These are phyloP conservation scores for Indicator indicator DNA, from an alignment of 2,113 vertebrate species.

Conservation along the genomic window DNA sequence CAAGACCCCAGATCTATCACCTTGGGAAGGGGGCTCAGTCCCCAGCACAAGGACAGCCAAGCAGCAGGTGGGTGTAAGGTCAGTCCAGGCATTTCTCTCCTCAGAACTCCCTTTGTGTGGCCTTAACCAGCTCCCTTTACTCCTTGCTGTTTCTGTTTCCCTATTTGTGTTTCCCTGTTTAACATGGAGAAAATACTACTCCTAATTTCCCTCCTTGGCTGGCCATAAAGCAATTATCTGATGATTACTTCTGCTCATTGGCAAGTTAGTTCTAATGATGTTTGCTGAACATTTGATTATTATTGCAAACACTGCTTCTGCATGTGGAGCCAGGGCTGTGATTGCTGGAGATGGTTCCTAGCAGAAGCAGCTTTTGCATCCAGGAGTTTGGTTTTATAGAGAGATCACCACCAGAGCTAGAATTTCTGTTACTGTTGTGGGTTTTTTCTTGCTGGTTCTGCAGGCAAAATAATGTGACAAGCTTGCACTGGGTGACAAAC, in stretches of 20 bases:
- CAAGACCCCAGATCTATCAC: too few relatives aligned
- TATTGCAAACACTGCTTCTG: neutral
- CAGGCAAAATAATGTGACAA: neutral
- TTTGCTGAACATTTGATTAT: slow-evolving; percentile 28
- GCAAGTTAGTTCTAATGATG: slow-evolving; percentile 6
- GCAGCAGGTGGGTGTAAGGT: neutral
- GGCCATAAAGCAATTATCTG: neutral
- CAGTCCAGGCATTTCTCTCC: rapidly evolving
- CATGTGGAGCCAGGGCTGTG: neutral
- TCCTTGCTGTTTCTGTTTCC: neutral
- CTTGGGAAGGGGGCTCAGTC: rapidly evolving
- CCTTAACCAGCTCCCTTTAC: neutral
- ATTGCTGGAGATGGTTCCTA: neutral
- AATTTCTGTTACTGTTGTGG: neutral
- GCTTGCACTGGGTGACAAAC: neutral
- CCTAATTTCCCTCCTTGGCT: neutral
- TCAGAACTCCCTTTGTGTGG: neutral
- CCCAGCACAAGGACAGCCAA: neutral
- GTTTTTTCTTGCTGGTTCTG: neutral
- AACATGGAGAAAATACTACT: neutral
- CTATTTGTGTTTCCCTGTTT: neutral
- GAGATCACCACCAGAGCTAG: neutral
- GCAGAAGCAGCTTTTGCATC: neutral
- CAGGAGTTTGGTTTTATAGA: neutral
- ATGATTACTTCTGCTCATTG: slow-evolving; percentile 19